phyloP scores from a whole-genome alignment of 2,888 invertebrate species.

The Pycnomerus fuliginosus region DNA sequence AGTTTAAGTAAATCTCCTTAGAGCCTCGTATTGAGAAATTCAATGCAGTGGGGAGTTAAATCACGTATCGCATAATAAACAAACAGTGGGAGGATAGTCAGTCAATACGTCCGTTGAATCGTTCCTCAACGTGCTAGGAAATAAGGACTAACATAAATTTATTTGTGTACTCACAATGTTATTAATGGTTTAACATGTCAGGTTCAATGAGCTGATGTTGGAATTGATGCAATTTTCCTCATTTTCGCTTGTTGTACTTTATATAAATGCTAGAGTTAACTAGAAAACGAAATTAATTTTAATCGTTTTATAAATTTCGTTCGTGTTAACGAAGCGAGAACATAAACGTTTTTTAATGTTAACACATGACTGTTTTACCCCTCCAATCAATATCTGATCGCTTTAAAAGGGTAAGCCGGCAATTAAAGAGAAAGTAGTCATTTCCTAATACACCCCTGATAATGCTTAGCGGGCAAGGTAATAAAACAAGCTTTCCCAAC shows the following conservation, averaged over 20 bases:
- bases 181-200: conserved; percentile 24
- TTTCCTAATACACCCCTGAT: conserved; percentile 17
- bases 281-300: too few relatives aligned
- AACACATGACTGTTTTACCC: conserved; percentile 2
- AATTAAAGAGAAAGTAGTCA: conserved; percentile 16
- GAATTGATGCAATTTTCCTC: conserved; percentile 25
- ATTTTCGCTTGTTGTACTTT: conserved; percentile 23
- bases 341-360: conserved; percentile 8
- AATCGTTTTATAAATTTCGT: too few relatives aligned
- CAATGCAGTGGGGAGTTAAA: conserved; percentile 22
- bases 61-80: conserved; percentile 25
- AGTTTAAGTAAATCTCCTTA: conserved; percentile 19
- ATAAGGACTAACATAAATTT: conserved; percentile 23
- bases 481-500: conserved; percentile 17
- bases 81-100: conserved; percentile 11
- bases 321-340: conserved; percentile 3
- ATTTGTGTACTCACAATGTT: conserved; percentile 22
- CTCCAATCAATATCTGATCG: conserved; percentile 14
- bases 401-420: conserved; percentile 11
- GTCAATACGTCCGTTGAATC: conserved; percentile 17
- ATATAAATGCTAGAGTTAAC: too few relatives aligned
- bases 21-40: conserved; percentile 20
- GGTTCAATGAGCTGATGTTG: conserved; percentile 20
- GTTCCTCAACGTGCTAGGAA: conserved; percentile 20
- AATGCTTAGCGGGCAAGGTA: conserved; percentile 14